Evolutionary conservation across 2,888 invertebrate genomes (phyloP).

Genomic region (Lacanobia wlatinum): DNA sequence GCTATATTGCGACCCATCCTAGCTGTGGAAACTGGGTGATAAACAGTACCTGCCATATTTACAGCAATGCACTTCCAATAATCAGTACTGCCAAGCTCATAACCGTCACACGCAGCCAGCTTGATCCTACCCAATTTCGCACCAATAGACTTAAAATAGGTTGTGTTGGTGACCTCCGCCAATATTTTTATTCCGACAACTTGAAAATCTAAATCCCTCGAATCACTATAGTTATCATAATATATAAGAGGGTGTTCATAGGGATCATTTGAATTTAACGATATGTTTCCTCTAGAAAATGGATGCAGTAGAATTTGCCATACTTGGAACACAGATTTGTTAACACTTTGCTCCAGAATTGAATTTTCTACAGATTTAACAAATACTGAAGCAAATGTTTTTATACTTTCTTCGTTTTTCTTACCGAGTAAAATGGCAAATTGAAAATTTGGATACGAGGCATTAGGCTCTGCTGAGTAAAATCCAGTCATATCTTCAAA

Average conservation of each 20-base stretch:
- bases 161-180: conserved; percentile 32
- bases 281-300: conserved; percentile 49
- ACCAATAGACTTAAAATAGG: conserved; percentile 41
- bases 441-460: conserved; percentile 47
- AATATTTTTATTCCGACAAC: conserved; percentile 37
- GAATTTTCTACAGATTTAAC: conserved; percentile 43
- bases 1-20: conserved; percentile 45
- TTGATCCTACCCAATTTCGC: conserved; percentile 33
- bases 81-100: conserved; percentile 34
- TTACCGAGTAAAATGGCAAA: not conserved
- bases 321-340: conserved; percentile 35
- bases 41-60: conserved; percentile 42
- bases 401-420: conserved; percentile 16
- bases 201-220: conserved; percentile 41
- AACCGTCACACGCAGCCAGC: conserved; percentile 35
- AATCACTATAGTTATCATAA: conserved; percentile 46
- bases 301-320: conserved; percentile 30
- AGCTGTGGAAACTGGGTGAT: conserved; percentile 52
- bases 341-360: conserved; percentile 41
- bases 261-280: conserved; percentile 52
- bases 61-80: conserved; percentile 52
- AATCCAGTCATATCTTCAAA: conserved; percentile 11
- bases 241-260: conserved; percentile 75
- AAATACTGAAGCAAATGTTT: conserved; percentile 29
- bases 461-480: conserved; percentile 26